phyloP scores from a whole-genome alignment of 1,140 invertebrate species.

The Anastrepha obliqua region DNA sequence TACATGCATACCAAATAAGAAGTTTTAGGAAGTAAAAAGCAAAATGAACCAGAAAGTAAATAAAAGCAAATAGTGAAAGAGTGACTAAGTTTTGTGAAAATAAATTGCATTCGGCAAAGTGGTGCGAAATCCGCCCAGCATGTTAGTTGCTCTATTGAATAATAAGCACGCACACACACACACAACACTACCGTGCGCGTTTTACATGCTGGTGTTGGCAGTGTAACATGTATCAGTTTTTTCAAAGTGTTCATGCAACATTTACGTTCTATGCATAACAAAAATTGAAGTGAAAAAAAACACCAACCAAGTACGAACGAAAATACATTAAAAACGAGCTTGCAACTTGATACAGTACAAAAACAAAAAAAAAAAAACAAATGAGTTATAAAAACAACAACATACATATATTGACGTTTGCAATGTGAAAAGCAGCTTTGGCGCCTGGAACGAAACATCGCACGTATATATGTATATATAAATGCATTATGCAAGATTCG shows the following conservation, averaged over 20 bases:
- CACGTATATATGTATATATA: neutral
- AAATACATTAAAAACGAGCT: constrained; percentile 49
- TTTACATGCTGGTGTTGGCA: neutral
- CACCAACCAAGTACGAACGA: neutral
- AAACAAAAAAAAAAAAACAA: neutral
- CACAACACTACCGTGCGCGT: neutral
- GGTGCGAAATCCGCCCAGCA: constrained; percentile 48
- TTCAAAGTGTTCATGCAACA: constrained; percentile 35
- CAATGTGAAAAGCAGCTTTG: neutral
- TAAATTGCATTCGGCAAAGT: constrained; percentile 48
- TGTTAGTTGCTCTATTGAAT: constrained; percentile 52
- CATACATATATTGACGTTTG: neutral
- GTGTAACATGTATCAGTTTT: neutral
- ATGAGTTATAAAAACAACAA: constrained; percentile 6
- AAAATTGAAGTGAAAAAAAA: neutral
- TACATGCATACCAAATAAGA: neutral
- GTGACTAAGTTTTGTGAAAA: constrained; percentile 9
- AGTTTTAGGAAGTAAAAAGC: neutral
- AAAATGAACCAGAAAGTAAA: constrained; percentile 26
- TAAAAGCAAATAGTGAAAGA: constrained; percentile 43
- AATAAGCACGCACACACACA: neutral
- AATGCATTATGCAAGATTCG: constrained; percentile 14
- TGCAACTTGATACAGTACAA: constrained; percentile 40
- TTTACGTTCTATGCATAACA: constrained; percentile 47
- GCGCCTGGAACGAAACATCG: neutral